Evolutionary conservation across 2,113 vertebrate species (phyloP).

Genomic region (Plecotus auritus): DNA sequence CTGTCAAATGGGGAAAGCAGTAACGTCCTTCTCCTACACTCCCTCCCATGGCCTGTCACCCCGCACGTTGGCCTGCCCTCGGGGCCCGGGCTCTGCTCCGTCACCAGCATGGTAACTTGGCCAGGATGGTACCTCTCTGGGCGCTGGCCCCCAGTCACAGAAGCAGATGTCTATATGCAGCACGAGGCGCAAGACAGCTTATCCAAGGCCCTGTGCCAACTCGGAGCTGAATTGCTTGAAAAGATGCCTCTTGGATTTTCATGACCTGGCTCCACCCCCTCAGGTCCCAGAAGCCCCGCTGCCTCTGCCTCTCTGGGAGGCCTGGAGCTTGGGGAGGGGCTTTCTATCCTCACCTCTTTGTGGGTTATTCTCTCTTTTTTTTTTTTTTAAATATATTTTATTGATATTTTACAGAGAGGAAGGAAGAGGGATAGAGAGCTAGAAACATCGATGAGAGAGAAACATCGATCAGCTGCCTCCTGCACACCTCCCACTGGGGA

Average conservation of each 20-base stretch:
- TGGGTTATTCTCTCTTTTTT: not conserved
- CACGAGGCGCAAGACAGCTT: rapidly evolving
- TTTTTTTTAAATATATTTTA: too few species aligned
- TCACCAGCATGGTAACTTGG: not conserved
- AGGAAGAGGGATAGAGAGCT: too few species aligned
- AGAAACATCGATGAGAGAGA: too few species aligned
- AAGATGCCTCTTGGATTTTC: not conserved
- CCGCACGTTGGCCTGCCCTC: rapidly evolving
- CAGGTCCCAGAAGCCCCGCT: not conserved
- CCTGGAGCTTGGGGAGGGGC: not conserved
- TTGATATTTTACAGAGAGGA: too few species aligned
- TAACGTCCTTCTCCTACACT: rapidly evolving
- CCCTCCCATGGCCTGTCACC: not conserved
- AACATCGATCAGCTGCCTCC: too few species aligned
- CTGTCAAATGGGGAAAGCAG: not conserved
- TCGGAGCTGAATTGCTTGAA: rapidly evolving
- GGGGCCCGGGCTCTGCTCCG: not conserved
- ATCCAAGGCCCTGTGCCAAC: rapidly evolving
- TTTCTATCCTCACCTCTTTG: not conserved
- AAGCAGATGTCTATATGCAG: rapidly evolving
- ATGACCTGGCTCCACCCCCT: not conserved
- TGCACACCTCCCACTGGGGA: too few species aligned
- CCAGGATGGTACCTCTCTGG: not conserved
- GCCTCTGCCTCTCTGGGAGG: not conserved
- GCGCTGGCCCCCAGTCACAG: not conserved